Evolutionary conservation across 2,113 vertebrate genomes (phyloP).

Genomic region (Pogonocichla stellata): DNA sequence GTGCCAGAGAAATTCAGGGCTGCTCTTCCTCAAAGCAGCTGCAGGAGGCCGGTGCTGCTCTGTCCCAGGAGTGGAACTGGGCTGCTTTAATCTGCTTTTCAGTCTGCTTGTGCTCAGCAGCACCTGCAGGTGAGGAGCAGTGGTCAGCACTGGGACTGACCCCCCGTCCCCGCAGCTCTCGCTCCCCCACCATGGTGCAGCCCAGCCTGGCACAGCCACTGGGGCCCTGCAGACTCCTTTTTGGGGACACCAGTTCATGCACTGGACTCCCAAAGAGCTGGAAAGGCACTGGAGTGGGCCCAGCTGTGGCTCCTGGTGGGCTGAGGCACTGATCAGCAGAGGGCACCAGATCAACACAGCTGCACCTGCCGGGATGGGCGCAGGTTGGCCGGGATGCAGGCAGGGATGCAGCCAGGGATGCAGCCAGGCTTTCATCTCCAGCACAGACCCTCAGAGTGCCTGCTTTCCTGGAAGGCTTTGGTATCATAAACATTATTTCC

Average conservation of each 20-base stretch:
- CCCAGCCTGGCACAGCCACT: rapidly evolving
- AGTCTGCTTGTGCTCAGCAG: neutral
- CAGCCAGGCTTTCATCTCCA: neutral
- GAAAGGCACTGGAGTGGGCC: rapidly evolving
- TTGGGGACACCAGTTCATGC: rapidly evolving
- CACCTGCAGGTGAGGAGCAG: rapidly evolving
- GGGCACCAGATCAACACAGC: constrained; percentile 31
- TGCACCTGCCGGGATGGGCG: neutral
- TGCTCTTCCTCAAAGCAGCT: rapidly evolving
- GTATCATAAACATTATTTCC: neutral
- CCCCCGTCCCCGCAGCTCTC: neutral
- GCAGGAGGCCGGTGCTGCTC: neutral
- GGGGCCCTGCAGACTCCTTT: rapidly evolving
- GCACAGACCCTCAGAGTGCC: rapidly evolving
- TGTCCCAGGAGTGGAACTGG: neutral
- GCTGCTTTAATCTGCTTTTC: neutral
- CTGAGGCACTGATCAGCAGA: constrained; percentile 39
- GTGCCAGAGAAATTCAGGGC: neutral
- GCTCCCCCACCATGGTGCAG: neutral
- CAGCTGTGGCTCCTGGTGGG: neutral
- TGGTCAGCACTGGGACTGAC: rapidly evolving
- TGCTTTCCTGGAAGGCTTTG: neutral
- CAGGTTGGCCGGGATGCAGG: neutral
- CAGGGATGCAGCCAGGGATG: neutral
- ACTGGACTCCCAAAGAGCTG: rapidly evolving